Evolutionary conservation across 2,797 vertebrate genomes (phyloP), one percentile per base, ranked within the genome.

Genomic region (Coracias cyanogaster): DNA sequence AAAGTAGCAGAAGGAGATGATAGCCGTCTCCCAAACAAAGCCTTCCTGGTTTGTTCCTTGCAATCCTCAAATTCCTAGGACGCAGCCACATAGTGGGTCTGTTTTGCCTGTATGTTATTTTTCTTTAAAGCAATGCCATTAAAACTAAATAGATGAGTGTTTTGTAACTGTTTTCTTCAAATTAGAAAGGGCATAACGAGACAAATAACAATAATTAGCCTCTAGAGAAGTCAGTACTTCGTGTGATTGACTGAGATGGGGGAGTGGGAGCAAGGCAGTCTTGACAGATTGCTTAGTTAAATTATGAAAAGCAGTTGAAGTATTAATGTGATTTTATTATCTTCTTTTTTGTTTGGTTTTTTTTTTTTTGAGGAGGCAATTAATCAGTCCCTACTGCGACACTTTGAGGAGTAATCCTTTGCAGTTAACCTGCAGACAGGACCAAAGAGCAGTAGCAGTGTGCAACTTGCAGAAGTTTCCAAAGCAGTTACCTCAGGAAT

Each of bases 401-500:
- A 99, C 98, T 1, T 98, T 99, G 91, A 98, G 99, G 61, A 98
- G 98, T 26, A 99, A 98, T 60, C 99, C 99, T 29, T 97, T 99
- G 91, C 99, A 99, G 96, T 98, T 99, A 80, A 99, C 99, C 86
- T 99, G 99, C 98, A 98, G 99, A 46, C 99, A 99, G 97, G 99
- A 99, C 98, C 99, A 99, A 98, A 99, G 99, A 94, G 99, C 99
- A 31, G 99, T 99, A 81, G 99, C 99, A 3, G 99, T 99, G 76
- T 99, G 99, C 96, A 99, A 99, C 97, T 97, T 99, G 80, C 99
- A 99, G 97, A 99, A 98, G 77, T 99, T 99, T 96, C 95, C 98
- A 65, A 97, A 98, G 64, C 96, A 96, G 33, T 97, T 99, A 78
- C 98, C 98, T 90, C 96, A 72, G 65, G 98, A 99, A 86, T 99